A percentile compares a stretch with the other conserved stretches of the same genome.
Conservation (phyloP, 2,888 invertebrate species). For the Xanthia togata region DNA sequence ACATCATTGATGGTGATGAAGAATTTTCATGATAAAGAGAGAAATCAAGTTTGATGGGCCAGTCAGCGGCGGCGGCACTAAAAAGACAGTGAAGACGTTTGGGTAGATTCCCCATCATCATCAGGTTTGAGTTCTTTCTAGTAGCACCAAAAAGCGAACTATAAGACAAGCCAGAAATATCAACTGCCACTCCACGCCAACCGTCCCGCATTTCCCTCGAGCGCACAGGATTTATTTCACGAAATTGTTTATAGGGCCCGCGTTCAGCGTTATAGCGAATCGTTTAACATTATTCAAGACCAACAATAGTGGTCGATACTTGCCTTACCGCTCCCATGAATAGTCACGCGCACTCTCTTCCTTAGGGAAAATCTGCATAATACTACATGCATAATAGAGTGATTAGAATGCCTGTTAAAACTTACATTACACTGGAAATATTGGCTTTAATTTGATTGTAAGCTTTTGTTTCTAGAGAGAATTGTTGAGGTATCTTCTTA, state of each 20-base stretch:
- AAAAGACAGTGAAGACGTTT: too few relatives aligned
- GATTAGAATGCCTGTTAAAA: slow-evolving; percentile 73
- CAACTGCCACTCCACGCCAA: slow-evolving; percentile 66
- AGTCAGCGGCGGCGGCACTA: too few relatives aligned
- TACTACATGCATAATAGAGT: slow-evolving; percentile 74
- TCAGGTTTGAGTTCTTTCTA: neutral
- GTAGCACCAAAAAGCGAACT: neutral
- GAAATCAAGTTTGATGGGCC: too few relatives aligned
- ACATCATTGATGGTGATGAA: too few relatives aligned
- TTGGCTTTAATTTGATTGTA: slow-evolving; percentile 41
- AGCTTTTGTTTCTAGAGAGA: slow-evolving; percentile 10
- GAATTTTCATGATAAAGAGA: too few relatives aligned
- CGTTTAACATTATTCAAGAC: slow-evolving; percentile 86
- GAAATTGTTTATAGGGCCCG: slow-evolving; percentile 85
- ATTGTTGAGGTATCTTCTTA: slow-evolving; percentile 8
- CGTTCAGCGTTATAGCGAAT: slow-evolving; percentile 76
- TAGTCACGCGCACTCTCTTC: slow-evolving; percentile 84
- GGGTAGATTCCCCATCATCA: too few relatives aligned
- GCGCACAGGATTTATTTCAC: slow-evolving; percentile 83
- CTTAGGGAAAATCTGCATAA: slow-evolving; percentile 81
- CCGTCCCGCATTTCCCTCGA: slow-evolving; percentile 67
- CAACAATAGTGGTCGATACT: slow-evolving; percentile 75
- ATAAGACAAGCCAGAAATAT: neutral
- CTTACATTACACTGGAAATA: slow-evolving; percentile 49
- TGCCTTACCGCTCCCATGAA: slow-evolving; percentile 75